These are phyloP conservation scores for Acleris holmiana DNA, from an alignment of 2,888 invertebrate species.

Conservation along the genomic window DNA sequence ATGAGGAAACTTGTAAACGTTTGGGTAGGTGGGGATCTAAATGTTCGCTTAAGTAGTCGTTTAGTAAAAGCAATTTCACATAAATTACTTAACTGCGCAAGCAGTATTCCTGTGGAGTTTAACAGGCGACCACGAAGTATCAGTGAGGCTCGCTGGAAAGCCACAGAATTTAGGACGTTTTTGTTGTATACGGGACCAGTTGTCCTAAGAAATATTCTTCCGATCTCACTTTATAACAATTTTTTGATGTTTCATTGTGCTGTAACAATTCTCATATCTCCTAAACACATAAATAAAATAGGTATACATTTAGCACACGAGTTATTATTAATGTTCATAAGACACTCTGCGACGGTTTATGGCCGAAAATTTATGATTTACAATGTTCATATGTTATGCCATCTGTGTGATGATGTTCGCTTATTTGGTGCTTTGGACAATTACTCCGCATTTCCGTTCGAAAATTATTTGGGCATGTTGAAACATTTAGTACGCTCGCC, in stretches of 20 bases:
- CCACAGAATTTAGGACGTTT: slow-evolving; percentile 16
- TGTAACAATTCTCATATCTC: slow-evolving; percentile 3
- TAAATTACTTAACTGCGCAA: not conserved
- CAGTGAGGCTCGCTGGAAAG: slow-evolving; percentile 15
- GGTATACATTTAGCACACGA: not conserved
- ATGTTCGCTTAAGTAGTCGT: slow-evolving; percentile 1
- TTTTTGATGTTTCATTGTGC: slow-evolving; percentile 8
- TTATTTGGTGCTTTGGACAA: slow-evolving; percentile 13
- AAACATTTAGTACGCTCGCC: slow-evolving; percentile 9
- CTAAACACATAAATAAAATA: slow-evolving; percentile 5
- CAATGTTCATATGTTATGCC: slow-evolving; percentile 18
- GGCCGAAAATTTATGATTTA: slow-evolving; percentile 14
- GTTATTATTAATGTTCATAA: slow-evolving; percentile 2
- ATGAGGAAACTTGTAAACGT: slow-evolving; percentile 7
- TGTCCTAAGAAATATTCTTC: not conserved
- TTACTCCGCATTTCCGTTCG: slow-evolving; percentile 7
- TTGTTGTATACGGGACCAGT: slow-evolving; percentile 12
- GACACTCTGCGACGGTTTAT: slow-evolving; percentile 3
- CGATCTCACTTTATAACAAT: not conserved
- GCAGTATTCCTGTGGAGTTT: slow-evolving; percentile 15
- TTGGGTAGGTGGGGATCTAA: not conserved
- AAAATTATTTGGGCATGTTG: slow-evolving; percentile 9
- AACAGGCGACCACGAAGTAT: slow-evolving; percentile 12
- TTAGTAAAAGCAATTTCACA: not conserved
- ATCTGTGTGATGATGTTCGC: slow-evolving; percentile 1